Percentiles rank a stretch among this genome's conserved stretches.
These are phyloP conservation scores for Myotis pilosus DNA, from an alignment of 2,797 vertebrate genomes.

Conservation along the genomic window DNA sequence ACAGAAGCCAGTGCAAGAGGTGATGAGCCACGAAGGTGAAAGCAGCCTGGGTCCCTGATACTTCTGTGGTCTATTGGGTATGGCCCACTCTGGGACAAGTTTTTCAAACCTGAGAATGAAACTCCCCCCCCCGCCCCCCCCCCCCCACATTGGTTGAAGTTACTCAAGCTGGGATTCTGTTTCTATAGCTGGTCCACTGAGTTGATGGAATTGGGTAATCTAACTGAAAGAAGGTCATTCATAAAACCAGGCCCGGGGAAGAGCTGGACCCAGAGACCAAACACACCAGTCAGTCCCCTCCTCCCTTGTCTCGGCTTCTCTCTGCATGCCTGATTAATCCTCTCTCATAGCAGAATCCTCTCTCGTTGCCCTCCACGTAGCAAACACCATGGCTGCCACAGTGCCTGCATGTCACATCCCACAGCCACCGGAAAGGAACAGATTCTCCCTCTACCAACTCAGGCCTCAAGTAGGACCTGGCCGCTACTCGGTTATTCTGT, in stretches of 20 bases:
- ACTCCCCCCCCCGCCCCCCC: rapidly evolving
- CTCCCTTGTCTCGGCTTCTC: neutral
- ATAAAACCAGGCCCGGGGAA: neutral
- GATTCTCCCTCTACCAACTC: neutral
- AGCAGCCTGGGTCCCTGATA: neutral
- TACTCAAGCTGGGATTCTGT: neutral
- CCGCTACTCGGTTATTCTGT: rapidly evolving
- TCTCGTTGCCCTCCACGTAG: neutral
- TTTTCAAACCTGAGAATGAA: neutral
- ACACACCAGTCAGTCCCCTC: too few relatives aligned
- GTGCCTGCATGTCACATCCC: neutral
- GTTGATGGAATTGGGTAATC: neutral
- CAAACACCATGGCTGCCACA: neutral
- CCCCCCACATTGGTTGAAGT: neutral
- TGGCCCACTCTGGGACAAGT: neutral
- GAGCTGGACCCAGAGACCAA: neutral
- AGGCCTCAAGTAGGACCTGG: rapidly evolving
- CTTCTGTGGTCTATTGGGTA: neutral
- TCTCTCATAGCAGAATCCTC: neutral
- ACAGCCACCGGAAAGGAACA: neutral
- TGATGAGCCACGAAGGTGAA: neutral
- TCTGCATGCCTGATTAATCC: neutral
- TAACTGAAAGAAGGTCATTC: neutral
- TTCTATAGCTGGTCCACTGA: neutral
- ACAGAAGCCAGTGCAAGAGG: neutral